phyloP scores from a whole-genome alignment of 2,888 invertebrate species.

The Atethmia centrago region DNA sequence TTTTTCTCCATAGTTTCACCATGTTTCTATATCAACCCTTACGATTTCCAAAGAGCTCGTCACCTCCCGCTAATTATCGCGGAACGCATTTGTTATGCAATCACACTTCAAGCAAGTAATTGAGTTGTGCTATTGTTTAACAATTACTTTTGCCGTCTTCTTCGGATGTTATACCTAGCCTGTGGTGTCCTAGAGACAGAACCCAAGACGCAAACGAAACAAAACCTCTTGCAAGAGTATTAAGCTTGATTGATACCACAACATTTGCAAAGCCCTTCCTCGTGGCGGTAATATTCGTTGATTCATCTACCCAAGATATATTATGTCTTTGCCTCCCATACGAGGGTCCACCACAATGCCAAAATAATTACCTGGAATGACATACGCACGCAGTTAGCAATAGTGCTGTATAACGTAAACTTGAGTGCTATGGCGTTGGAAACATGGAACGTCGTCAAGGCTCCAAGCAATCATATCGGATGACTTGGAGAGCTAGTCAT shows the following conservation, averaged over 20 bases:
- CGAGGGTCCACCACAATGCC: neutral
- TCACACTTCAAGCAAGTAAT: slow-evolving; percentile 37
- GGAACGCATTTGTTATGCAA: slow-evolving; percentile 42
- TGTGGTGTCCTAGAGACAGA: neutral
- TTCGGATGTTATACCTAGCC: slow-evolving; percentile 6
- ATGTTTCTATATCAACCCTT: slow-evolving; percentile 2
- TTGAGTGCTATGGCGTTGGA: slow-evolving; percentile 35
- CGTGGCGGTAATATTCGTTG: slow-evolving; percentile 8
- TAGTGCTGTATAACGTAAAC: neutral
- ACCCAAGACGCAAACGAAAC: neutral
- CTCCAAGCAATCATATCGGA: slow-evolving; percentile 54
- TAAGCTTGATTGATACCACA: neutral
- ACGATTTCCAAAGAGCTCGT: neutral
- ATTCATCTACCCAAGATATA: slow-evolving; percentile 14
- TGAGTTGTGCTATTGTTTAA: slow-evolving; percentile 34
- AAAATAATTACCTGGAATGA: slow-evolving; percentile 20
- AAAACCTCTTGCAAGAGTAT: neutral
- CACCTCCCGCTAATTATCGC: neutral
- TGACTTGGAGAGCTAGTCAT: slow-evolving; percentile 53
- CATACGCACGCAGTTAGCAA: slow-evolving; percentile 5
- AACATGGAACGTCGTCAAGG: slow-evolving; percentile 43
- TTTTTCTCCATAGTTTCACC: neutral
- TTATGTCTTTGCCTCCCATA: neutral
- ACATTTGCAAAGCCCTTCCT: neutral
- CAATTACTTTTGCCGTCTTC: slow-evolving; percentile 7